Conservation (phyloP, 2,113 vertebrate genomes). For the Phoenicopterus ruber region DNA sequence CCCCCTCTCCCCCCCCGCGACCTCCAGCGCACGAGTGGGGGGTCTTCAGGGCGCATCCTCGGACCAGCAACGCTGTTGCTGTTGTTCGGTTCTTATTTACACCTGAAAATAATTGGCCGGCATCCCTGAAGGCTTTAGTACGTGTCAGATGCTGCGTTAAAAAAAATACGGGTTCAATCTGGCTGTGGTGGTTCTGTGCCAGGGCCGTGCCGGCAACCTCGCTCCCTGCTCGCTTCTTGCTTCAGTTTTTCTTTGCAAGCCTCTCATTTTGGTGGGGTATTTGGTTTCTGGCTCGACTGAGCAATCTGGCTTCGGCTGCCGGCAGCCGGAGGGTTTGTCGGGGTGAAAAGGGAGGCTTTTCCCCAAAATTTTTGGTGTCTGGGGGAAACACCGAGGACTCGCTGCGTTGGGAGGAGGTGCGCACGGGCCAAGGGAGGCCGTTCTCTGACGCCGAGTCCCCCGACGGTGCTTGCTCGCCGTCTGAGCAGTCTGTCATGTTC, state of each 20-base stretch:
- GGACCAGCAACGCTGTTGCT: background rate
- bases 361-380: background rate
- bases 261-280: background rate
- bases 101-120: background rate
- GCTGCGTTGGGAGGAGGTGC: background rate
- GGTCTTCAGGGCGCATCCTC: background rate
- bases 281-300: rapidly evolving
- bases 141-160: background rate
- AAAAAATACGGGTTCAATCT: background rate
- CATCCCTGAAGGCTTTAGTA: background rate
- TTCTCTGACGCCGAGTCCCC: background rate
- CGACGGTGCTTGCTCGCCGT: rapidly evolving
- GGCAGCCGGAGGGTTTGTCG: rapidly evolving
- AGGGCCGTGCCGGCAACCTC: background rate
- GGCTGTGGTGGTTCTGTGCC: background rate
- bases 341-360: background rate
- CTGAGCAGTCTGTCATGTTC: background rate
- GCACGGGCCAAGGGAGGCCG: rapidly evolving
- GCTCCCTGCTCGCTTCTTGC: rapidly evolving
- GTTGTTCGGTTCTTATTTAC: background rate
- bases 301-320: background rate
- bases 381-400: background rate
- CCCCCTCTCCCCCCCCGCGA: background rate
- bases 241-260: background rate
- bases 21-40: rapidly evolving